Evolutionary conservation across 2,797 vertebrate genomes (phyloP).

Genomic region (Holocentrus rufus): DNA sequence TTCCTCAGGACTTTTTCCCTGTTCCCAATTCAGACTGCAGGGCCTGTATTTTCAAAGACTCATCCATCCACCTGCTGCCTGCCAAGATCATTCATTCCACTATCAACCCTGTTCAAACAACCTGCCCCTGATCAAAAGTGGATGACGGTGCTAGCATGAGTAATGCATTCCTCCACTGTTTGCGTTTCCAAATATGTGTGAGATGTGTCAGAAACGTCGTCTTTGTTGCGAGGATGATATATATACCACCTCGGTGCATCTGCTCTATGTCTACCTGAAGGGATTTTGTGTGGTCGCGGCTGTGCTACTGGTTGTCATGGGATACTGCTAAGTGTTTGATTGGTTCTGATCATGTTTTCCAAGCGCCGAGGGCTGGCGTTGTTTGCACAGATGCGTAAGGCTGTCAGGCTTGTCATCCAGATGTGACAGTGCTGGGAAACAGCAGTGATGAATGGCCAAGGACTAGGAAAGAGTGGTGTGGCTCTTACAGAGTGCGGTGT

Average conservation of each 20-base stretch:
- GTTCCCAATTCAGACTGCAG: neutral
- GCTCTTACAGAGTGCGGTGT: conserved; percentile 34
- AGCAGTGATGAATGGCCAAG: conserved; percentile 72
- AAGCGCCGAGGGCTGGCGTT: conserved; percentile 43
- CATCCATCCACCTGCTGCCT: conserved; percentile 52
- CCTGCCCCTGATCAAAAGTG: conserved; percentile 47
- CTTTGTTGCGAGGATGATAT: conserved; percentile 42
- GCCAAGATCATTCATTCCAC: conserved; percentile 63
- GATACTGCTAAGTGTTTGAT: conserved; percentile 48
- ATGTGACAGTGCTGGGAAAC: conserved; percentile 69
- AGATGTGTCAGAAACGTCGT: conserved; percentile 39
- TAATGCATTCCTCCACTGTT: conserved; percentile 55
- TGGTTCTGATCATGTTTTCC: conserved; percentile 60
- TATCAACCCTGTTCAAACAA: conserved; percentile 62
- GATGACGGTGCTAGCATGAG: conserved; percentile 36
- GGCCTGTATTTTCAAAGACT: conserved; percentile 48
- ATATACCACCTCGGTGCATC: conserved; percentile 19
- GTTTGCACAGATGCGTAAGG: conserved; percentile 73
- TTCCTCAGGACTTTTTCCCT: conserved; percentile 9
- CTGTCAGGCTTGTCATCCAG: conserved; percentile 72
- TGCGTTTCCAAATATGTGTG: conserved; percentile 43
- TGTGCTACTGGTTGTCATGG: conserved; percentile 39
- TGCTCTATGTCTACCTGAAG: conserved; percentile 40
- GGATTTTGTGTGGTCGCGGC: conserved; percentile 31
- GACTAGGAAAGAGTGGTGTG: conserved; percentile 57